Conservation (phyloP, 2,113 vertebrate species). For the Peromyscus polionotus region DNA sequence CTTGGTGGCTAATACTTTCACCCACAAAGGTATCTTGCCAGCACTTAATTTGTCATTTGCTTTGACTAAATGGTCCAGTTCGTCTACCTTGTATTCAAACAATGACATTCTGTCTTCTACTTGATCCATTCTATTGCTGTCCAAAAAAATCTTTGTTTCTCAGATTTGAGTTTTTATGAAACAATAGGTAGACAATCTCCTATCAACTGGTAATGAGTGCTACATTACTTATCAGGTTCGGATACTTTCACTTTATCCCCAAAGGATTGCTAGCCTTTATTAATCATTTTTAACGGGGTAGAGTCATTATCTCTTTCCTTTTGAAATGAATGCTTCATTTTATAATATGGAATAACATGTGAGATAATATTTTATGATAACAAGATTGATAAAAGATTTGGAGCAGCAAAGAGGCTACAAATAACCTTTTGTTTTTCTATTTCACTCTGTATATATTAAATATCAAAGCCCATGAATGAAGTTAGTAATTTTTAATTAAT, state of each 20-base stretch:
- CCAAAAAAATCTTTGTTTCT: background rate
- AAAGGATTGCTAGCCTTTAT: too few relatives aligned
- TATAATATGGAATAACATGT: background rate
- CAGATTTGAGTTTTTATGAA: background rate
- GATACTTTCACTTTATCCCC: too few relatives aligned
- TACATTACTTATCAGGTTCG: background rate
- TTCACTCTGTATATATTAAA: background rate
- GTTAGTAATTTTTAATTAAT: background rate
- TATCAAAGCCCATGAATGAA: background rate
- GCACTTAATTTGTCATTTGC: background rate
- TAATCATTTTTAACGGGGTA: too few relatives aligned
- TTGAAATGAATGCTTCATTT: background rate
- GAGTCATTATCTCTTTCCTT: too few relatives aligned
- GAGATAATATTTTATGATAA: background rate
- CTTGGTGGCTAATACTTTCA: background rate
- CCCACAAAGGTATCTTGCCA: too few relatives aligned
- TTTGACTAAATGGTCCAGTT: background rate
- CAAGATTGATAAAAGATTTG: background rate
- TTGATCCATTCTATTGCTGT: background rate
- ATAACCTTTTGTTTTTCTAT: background rate
- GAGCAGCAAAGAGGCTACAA: background rate
- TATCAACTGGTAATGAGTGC: background rate
- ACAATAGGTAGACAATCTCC: background rate
- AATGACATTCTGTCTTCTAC: background rate
- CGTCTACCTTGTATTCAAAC: background rate